Evolutionary conservation across 2,797 vertebrate species (phyloP).

Genomic region (Eulemur coronatus): DNA sequence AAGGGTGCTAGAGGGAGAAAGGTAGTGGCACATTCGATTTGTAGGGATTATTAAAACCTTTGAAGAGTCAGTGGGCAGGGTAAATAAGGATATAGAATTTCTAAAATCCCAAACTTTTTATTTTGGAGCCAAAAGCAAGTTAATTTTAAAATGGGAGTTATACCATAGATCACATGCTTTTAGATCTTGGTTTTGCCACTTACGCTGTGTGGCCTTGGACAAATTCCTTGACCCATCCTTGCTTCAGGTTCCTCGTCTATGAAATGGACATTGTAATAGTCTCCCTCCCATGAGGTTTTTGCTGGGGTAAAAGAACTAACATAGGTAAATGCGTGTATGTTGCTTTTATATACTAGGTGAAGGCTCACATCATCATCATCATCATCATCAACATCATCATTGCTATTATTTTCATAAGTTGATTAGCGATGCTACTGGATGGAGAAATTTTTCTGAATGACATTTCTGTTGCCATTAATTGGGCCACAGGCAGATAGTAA

Average conservation of each 20-base stretch:
- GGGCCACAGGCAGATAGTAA: neutral
- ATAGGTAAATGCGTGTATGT: neutral
- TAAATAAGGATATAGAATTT: constrained; percentile 26
- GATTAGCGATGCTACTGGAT: constrained; percentile 60
- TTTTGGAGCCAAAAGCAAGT: constrained; percentile 44
- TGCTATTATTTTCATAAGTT: constrained; percentile 46
- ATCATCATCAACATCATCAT: neutral
- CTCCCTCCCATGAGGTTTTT: neutral
- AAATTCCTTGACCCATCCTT: neutral
- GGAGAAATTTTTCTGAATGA: constrained; percentile 63
- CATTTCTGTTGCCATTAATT: neutral
- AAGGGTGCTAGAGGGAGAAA: neutral
- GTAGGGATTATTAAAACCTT: constrained; percentile 30
- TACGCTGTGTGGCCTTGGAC: neutral
- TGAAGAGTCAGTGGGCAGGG: constrained; percentile 53
- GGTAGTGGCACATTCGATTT: constrained; percentile 36
- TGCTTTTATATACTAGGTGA: neutral
- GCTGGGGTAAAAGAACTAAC: neutral
- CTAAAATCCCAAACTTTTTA: constrained; percentile 44
- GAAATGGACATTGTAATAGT: neutral
- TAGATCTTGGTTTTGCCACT: neutral
- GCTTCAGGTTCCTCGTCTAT: neutral
- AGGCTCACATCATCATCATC: neutral
- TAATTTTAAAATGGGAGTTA: neutral
- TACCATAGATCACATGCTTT: neutral